Evolutionary conservation across 2,888 invertebrate genomes (phyloP).

Genomic region (Dryocosmus kuriphilus): DNA sequence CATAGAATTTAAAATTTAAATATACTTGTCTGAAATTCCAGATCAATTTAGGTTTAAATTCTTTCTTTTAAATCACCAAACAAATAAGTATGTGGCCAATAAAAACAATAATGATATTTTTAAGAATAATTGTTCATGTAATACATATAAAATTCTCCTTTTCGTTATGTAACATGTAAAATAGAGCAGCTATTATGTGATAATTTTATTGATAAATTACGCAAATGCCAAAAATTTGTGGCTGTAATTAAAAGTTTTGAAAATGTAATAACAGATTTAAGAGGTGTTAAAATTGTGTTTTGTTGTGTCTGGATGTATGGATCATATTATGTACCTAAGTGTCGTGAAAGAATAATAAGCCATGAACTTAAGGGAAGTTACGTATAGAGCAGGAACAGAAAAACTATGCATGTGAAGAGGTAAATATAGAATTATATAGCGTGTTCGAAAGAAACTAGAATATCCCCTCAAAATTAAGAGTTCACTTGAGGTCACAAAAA

Average conservation of each 20-base stretch:
- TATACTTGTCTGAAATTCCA: too few species aligned
- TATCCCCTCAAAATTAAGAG: neutral
- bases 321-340: constrained; percentile 5
- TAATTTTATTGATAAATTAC: constrained; percentile 6
- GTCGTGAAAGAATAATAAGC: neutral
- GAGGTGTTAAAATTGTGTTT: constrained; percentile 5
- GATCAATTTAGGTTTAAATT: too few species aligned
- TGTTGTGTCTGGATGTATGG: neutral
- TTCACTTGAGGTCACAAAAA: neutral
- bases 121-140: neutral
- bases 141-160: neutral
- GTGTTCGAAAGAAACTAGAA: neutral
- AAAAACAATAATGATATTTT: too few species aligned
- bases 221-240: constrained; percentile 30
- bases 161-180: neutral
- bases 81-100: too few species aligned
- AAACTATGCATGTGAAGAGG: neutral
- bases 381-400: neutral
- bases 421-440: constrained; percentile 11
- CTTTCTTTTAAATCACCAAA: too few species aligned
- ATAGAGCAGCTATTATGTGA: constrained; percentile 28
- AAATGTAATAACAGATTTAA: constrained; percentile 16
- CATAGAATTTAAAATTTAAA: too few species aligned
- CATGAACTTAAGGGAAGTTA: neutral
- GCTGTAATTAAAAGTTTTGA: neutral